These are phyloP conservation scores for Oryzias sinensis DNA, from an alignment of 2,797 vertebrate species.

Conservation along the genomic window DNA sequence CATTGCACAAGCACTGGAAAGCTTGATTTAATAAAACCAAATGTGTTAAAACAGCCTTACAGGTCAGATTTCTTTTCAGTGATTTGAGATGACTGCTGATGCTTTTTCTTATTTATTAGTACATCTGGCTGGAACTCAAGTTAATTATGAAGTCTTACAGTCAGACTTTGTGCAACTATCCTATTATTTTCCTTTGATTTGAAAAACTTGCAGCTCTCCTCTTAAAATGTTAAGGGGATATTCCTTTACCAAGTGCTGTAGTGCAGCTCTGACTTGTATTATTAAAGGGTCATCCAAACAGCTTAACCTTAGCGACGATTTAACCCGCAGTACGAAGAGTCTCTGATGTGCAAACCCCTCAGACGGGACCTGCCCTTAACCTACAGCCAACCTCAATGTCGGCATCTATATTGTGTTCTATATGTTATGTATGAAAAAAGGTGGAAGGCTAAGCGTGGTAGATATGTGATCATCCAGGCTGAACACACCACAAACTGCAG, in stretches of 20 bases:
- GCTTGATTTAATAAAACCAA: too few species aligned
- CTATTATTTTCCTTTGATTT: neutral
- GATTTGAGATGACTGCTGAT: too few species aligned
- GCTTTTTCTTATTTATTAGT: too few species aligned
- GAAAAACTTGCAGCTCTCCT: neutral
- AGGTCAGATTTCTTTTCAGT: too few species aligned
- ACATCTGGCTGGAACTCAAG: too few species aligned
- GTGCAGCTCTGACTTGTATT: constrained; percentile 9
- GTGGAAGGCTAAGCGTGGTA: constrained; percentile 42
- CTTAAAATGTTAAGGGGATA: too few species aligned
- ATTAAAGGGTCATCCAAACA: constrained; percentile 34
- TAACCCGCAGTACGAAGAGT: constrained; percentile 6
- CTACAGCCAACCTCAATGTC: constrained; percentile 26
- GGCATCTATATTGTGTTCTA: constrained; percentile 36
- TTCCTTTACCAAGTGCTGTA: neutral
- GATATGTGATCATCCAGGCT: constrained; percentile 64
- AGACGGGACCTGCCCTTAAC: constrained; percentile 17
- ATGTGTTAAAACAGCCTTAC: too few species aligned
- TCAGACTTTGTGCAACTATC: too few species aligned
- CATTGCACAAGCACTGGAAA: too few species aligned
- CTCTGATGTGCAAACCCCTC: constrained; percentile 19
- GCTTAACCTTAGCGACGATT: constrained; percentile 20
- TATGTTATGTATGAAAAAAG: constrained; percentile 58
- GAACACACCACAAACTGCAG: constrained; percentile 55
- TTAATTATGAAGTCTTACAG: too few species aligned